Percentiles rank a stretch among this genome's conserved stretches.
Evolutionary conservation across 2,113 vertebrate genomes (phyloP).

Genomic region (Mirounga angustirostris): DNA sequence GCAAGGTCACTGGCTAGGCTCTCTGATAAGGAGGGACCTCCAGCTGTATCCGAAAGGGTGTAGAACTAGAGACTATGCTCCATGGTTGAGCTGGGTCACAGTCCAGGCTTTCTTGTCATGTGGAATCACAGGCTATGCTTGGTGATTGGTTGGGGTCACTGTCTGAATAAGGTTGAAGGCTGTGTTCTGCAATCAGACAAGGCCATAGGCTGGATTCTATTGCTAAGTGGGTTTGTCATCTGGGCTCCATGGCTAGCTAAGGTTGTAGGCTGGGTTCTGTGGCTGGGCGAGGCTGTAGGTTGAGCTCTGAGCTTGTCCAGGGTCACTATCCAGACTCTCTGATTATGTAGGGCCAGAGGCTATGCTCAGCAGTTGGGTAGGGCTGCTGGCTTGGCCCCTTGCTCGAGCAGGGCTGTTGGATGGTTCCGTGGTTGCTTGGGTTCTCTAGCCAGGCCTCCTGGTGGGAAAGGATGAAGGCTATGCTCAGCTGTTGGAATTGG

Average conservation of each 20-base stretch:
- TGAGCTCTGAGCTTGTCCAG: background rate
- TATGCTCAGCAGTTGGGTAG: background rate
- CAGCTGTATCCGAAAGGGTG: background rate
- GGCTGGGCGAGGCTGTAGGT: background rate
- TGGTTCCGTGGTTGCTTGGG: background rate
- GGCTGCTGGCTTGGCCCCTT: background rate
- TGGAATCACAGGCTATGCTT: background rate
- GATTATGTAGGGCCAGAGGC: background rate
- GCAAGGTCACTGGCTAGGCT: background rate
- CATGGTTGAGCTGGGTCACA: background rate
- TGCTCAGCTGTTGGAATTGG: slow-evolving; percentile 14
- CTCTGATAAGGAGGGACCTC: background rate
- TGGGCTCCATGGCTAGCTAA: background rate
- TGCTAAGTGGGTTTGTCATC: background rate
- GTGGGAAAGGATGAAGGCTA: background rate
- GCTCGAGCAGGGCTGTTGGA: background rate
- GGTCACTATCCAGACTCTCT: background rate
- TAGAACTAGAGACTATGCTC: background rate
- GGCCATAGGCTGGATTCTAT: background rate
- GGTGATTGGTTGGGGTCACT: background rate
- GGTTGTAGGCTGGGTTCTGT: background rate
- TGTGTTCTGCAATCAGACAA: background rate
- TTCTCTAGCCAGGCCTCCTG: background rate
- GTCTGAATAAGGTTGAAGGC: background rate
- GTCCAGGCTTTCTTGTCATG: background rate